Evolutionary conservation across 35 echinoderm and acorn worm genomes (phyloP), one percentile per base, ranked within the genome.

Genomic region (Apostichopus parvimensis): DNA sequence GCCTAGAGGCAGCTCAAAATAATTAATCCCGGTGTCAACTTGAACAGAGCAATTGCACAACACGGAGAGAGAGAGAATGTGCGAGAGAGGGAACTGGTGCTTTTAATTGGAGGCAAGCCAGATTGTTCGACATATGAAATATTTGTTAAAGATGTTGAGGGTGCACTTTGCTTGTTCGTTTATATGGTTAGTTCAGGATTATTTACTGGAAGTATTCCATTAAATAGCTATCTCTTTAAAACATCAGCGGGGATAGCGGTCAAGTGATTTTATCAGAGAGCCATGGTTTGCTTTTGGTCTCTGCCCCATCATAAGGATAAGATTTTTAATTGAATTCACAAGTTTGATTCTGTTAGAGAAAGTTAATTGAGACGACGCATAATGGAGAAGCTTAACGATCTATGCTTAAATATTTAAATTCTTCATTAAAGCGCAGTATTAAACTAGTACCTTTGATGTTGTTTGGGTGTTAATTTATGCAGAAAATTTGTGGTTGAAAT

Each of bases 21-120:
- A 75, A 75, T 75, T 75, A 75, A 75, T 75, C 71, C 71, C 4
- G 20, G 71, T 75, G 71, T 75, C 64, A 68, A 68, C 71, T 22
- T 75, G 20, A 20, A 75, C 17, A 75, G 4, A 75, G 71, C n/a
- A 2, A 18, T 22, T 75, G 71, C 71, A 75, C 21, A 22, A 75
- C 6, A 6, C 14, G 12, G 70, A 73, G 10, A 18, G 18, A 25
- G 24, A 14, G 18, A 18, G 64, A 68, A 45, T 45, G 64, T 68
- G 64, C 11, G 64, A n/a, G 71, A 75, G 20, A 18, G 17, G 14
- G 71, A n/a, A 22, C 21, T 75, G 71, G 15, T 75, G 71, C 71
- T 75, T 75, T 75, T 75, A 75, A 75, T 75, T 75, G 71, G 71
- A 75, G 20, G 71, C 71, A 75, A 22, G 15, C 15, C 17, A 6